Evolutionary conservation across 2,888 invertebrate genomes (phyloP).

Genomic region (Drosophila heteroneura): DNA sequence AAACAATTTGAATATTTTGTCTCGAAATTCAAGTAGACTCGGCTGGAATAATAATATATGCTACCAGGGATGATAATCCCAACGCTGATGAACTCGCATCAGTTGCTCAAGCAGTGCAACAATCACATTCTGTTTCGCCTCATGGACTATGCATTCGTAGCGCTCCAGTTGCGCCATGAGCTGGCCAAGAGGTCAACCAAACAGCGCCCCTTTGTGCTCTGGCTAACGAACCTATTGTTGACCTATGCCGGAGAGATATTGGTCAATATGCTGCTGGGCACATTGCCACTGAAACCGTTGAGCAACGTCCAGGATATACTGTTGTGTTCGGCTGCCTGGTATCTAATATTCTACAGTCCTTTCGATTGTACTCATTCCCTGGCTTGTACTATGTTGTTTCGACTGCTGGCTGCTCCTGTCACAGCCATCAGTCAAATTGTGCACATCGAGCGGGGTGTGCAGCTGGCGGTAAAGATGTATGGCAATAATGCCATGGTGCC

Average conservation of each 20-base stretch:
- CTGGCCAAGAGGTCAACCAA: slow-evolving; percentile 25
- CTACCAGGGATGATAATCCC: neutral
- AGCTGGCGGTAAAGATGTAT: slow-evolving; percentile 49
- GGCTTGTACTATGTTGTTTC: slow-evolving; percentile 45
- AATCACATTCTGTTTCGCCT: slow-evolving; percentile 63
- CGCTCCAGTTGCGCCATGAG: slow-evolving; percentile 67
- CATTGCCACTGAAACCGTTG: slow-evolving; percentile 61
- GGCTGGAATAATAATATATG: neutral
- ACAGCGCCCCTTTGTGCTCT: slow-evolving; percentile 60
- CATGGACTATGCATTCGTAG: slow-evolving; percentile 58
- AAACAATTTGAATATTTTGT: slow-evolving; percentile 43
- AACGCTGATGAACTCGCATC: slow-evolving; percentile 39
- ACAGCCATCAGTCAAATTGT: slow-evolving; percentile 60
- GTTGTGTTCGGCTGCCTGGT: slow-evolving; percentile 58
- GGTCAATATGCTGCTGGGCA: slow-evolving; percentile 60
- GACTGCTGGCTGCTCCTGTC: slow-evolving; percentile 48
- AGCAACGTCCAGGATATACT: slow-evolving; percentile 55
- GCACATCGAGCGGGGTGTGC: slow-evolving; percentile 59
- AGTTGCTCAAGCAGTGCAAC: slow-evolving; percentile 51
- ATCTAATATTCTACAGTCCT: slow-evolving; percentile 66
- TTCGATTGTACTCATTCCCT: slow-evolving; percentile 41
- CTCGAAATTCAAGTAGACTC: slow-evolving; percentile 56
- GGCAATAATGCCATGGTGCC: slow-evolving; percentile 55
- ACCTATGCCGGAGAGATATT: slow-evolving; percentile 67
- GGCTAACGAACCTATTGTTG: slow-evolving; percentile 60